phyloP scores from a whole-genome alignment of 2,888 invertebrate species.

The Orthonevra nobilis region DNA sequence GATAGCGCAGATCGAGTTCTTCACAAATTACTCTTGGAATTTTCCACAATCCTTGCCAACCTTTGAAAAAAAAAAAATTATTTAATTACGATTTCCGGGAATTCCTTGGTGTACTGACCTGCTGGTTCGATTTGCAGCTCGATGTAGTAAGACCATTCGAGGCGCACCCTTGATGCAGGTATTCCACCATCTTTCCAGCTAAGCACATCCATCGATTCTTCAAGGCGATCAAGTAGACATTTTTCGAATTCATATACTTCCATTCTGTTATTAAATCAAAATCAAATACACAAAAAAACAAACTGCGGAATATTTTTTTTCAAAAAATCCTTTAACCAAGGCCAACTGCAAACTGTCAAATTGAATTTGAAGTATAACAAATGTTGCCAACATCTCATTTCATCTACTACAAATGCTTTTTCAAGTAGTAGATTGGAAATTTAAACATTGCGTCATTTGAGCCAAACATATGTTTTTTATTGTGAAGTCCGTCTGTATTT shows the following conservation, averaged over 20 bases:
- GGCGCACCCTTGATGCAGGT: constrained; percentile 81
- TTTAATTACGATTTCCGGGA: too few species aligned
- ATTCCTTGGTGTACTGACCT: constrained; percentile 72
- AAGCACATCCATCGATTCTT: constrained; percentile 82
- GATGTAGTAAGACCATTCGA: constrained; percentile 82
- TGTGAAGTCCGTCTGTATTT: too few species aligned
- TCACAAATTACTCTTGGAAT: constrained; percentile 83
- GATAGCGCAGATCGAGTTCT: constrained; percentile 82
- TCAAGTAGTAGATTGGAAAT: too few species aligned
- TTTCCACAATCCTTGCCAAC: constrained; percentile 85
- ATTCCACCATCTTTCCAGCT: constrained; percentile 78
- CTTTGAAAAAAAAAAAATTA: too few species aligned
- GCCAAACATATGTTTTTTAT: too few species aligned
- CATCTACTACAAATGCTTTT: constrained; percentile 32
- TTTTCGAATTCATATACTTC: constrained; percentile 83
- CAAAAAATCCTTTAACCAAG: not conserved
- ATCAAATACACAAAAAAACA: not conserved
- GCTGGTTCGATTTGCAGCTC: constrained; percentile 82
- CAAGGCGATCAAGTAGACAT: constrained; percentile 81
- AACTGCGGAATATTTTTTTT: too few species aligned
- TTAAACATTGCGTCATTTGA: constrained; percentile 31
- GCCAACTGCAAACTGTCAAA: constrained; percentile 50
- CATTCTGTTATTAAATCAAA: constrained; percentile 77
- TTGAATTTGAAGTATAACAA: constrained; percentile 42
- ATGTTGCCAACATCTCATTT: constrained; percentile 9